Conservation (phyloP, 2,113 vertebrate species). For the Grus americana region DNA sequence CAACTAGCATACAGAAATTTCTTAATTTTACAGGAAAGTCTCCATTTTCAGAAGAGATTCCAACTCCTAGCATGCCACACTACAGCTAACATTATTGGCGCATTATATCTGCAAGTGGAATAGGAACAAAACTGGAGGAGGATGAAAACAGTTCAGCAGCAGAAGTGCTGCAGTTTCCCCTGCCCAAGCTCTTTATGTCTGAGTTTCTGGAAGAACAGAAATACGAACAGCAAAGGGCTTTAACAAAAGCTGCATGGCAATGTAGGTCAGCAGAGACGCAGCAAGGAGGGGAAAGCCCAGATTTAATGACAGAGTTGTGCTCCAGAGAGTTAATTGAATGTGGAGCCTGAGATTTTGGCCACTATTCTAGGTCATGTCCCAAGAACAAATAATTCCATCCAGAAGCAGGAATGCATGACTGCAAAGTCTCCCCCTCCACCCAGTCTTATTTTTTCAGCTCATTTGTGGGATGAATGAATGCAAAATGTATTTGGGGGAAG, state of each 20-base stretch:
- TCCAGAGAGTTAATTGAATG: background rate
- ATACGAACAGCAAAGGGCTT: background rate
- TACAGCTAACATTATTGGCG: too few species aligned
- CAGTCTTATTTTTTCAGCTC: background rate
- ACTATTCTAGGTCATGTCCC: background rate
- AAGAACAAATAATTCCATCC: background rate
- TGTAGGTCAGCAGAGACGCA: background rate
- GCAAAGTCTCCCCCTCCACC: background rate
- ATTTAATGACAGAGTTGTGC: background rate
- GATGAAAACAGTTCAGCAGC: background rate
- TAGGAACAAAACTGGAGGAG: background rate
- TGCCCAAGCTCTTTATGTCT: fast-evolving
- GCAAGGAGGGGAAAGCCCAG: background rate
- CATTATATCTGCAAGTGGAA: too few species aligned
- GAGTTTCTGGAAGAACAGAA: background rate
- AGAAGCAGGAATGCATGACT: background rate
- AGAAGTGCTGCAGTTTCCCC: background rate
- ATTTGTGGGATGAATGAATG: background rate
- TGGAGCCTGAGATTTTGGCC: background rate
- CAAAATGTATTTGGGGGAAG: background rate
- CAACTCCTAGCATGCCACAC: background rate
- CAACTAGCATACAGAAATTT: too few species aligned
- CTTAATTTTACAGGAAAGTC: background rate
- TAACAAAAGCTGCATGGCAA: background rate
- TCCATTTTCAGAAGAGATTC: background rate